Evolutionary conservation across 2,797 vertebrate genomes (phyloP), one percentile per base, ranked within the genome.

Genomic region (Botia almorhae): DNA sequence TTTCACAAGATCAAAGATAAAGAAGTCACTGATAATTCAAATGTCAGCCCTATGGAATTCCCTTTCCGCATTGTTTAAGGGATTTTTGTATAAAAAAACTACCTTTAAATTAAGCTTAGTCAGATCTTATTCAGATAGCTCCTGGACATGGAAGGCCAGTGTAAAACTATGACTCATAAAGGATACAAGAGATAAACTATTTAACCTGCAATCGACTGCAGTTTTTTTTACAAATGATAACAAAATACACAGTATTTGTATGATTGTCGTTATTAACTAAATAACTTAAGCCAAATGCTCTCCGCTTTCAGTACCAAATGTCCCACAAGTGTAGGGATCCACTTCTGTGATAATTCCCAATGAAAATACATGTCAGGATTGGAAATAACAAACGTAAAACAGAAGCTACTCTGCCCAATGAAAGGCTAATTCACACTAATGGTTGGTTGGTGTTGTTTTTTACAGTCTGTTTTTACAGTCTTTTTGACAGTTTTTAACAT

Each of bases 321-420:
- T 82, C 96, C 97, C 78, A 93, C 90, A 82, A 98, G 91, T 90
- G 92, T 98, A 74, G 92, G 92, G 86, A 92, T 96, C 96, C 96
- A 98, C 78, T 96, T 95, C 90, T 96, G 95, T 61, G 96, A 95
- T 85, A 97, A 90, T 23, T 98, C 97, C 85, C 97, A 98, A 87
- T 55, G 88, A 88, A 82, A 1, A 78, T 58, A 11, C 6, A 80
- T 33, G 33, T 50, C 8, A 74, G 12, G n/a, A 48, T 43, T 50
- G 8, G 48, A 26, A 36, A 11, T 48, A 3, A 76, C 12, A 75
- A 14, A 33, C 48, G 17, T 58, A 69, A 39, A 5, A 5, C 36
- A 39, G 36, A 48, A 60, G 8, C 21, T 12, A 4, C 3, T 55
- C 36, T 39, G 36, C 0, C 36, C 6, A 39, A 39, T 5, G n/a